These are phyloP conservation scores for Heptranchias perlo DNA, from an alignment of 2,113 vertebrate species.

Conservation along the genomic window DNA sequence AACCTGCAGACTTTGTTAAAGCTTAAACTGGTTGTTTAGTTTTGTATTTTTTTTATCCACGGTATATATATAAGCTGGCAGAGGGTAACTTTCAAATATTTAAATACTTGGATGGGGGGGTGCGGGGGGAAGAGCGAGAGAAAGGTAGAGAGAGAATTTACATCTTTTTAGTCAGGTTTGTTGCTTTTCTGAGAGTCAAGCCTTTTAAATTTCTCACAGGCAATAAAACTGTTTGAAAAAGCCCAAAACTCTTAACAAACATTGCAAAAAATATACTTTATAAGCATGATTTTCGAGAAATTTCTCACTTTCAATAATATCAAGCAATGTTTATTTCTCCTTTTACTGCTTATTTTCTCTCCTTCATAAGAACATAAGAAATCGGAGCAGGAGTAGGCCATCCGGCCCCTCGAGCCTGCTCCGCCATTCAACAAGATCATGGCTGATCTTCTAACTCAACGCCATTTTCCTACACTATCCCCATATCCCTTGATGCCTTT, in stretches of 20 bases:
- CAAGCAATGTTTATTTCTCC: not conserved
- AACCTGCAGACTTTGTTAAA: slow-evolving; percentile 26
- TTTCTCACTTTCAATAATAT: not conserved
- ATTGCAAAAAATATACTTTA: not conserved
- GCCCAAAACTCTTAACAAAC: not conserved
- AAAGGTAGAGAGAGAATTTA: not conserved
- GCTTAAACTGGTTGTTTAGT: not conserved
- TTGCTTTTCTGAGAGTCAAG: not conserved
- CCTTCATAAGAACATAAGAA: too few relatives aligned
- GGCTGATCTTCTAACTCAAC: too few relatives aligned
- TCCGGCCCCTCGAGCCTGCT: too few relatives aligned
- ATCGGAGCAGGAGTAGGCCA: too few relatives aligned
- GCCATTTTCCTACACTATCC: too few relatives aligned
- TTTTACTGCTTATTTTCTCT: not conserved
- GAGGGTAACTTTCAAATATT: slow-evolving; percentile 9
- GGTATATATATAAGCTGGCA: not conserved
- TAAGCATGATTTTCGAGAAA: not conserved
- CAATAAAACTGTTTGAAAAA: not conserved
- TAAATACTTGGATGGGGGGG: too few relatives aligned
- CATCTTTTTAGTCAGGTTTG: not conserved
- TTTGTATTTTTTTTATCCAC: not conserved
- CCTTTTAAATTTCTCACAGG: not conserved
- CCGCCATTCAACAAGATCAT: too few relatives aligned
- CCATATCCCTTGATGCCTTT: too few relatives aligned
- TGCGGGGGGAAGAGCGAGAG: not conserved